Base-by-base conservation (phyloP, 2,113 vertebrate species). In the Platichthys stellatus region DNA sequence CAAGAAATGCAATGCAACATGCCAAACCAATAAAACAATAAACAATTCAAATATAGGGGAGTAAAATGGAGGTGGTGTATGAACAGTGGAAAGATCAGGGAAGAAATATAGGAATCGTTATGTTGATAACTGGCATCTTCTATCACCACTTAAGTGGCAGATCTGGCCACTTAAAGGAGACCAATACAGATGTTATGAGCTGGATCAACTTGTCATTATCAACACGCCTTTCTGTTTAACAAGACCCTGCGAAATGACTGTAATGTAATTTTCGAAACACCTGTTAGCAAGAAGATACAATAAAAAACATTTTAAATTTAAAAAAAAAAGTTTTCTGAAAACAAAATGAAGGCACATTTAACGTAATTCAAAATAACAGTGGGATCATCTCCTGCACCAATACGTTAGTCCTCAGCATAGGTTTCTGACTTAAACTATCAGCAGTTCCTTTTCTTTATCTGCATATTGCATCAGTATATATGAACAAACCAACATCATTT, bases 1-100 rank as follows among this genome's bases (percentile, higher is more conserved):
- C 4, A 31, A 69, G 23, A 86, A 79, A 82, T 79, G 81, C 75
- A 82, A 87, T 73, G 80, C 75, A 77, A 63, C 89, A 74, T 90
- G 92, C 91, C 26, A 31, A 69, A 31, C 31, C 0, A 75, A 61
- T 68, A 73, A 67, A 31, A 35, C 2, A 49, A 31, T 31, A 56
- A 40, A 51, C 13, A 56, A 31, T 38, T 14, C 1, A 57, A 31
- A 24, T 21, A 5, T 14, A 2, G 9, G 35, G 64, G 24, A 26
- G 20, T 28, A 18, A 51, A 56, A 57, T 12, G 38, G 40, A 67
- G 49, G 66, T 43, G 54, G 31, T 54, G n/a, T 6, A 23, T 54
- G 15, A 18, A 24, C 43, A 58, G 23, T 11, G 62, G 24, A 23
- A 31, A 43, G 3, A 76, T 35, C 3, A 17, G 2, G 28, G 57